Percentiles rank a stretch among this genome's conserved stretches.
Evolutionary conservation across 92 coral and sea anemone genomes (phyloP).

Genomic region (Pocillopora grandis): DNA sequence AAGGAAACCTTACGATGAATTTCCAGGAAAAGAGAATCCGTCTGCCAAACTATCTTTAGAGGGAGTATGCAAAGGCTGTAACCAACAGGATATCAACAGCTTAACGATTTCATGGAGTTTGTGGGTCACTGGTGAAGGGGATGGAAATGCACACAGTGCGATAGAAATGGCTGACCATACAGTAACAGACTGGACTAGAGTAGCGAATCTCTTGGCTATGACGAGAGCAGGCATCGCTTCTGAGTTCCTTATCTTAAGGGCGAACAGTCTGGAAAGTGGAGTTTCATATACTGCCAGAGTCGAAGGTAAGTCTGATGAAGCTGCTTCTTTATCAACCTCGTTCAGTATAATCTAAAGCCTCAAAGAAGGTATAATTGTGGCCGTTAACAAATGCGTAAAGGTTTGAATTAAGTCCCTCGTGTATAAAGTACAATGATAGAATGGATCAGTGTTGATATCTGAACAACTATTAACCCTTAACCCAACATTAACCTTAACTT

Average conservation of each 20-base stretch:
- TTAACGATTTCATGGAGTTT: slow-evolving; percentile 25
- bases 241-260: slow-evolving; percentile 46
- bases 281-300: slow-evolving; percentile 47
- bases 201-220: slow-evolving; percentile 8
- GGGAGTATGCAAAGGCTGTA: slow-evolving; percentile 32
- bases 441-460: too few relatives aligned
- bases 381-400: too few relatives aligned
- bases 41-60: slow-evolving; percentile 36
- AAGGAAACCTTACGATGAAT: slow-evolving; percentile 9
- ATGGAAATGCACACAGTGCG: neutral
- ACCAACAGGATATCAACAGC: neutral
- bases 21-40: slow-evolving; percentile 11
- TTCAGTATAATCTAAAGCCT: neutral
- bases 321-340: neutral
- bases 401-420: too few relatives aligned
- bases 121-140: neutral
- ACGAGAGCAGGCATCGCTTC: slow-evolving; percentile 9
- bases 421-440: too few relatives aligned
- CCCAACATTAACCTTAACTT: too few relatives aligned
- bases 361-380: too few relatives aligned
- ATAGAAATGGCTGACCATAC: neutral
- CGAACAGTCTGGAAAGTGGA: slow-evolving; percentile 39
- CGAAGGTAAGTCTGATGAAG: neutral
- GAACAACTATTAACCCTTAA: too few relatives aligned
- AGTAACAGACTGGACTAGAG: neutral